phyloP scores from a whole-genome alignment of 2,797 vertebrate species.

The Meriones psammophilus region DNA sequence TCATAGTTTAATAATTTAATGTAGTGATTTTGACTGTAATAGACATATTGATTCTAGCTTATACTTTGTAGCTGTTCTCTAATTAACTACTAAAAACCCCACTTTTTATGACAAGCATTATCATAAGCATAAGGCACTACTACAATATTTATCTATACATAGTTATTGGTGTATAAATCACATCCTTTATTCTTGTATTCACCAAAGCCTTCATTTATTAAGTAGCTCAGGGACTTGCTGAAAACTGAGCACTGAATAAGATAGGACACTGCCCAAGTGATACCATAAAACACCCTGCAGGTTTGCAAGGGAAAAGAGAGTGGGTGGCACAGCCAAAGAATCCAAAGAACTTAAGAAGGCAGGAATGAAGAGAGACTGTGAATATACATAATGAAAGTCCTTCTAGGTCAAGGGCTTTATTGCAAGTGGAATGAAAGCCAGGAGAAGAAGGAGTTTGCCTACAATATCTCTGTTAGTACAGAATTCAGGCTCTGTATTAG shows the following conservation, averaged over 20 bases:
- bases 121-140: not conserved
- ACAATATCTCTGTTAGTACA: not conserved
- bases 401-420: not conserved
- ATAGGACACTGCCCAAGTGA: not conserved
- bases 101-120: constrained; percentile 6
- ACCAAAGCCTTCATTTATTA: not conserved
- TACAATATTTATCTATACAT: not conserved
- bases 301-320: not conserved
- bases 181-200: not conserved
- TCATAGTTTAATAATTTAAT: not conserved
- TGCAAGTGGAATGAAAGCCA: not conserved
- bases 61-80: not conserved
- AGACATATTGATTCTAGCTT: not conserved
- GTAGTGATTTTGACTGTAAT: not conserved
- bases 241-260: not conserved
- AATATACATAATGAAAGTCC: not conserved
- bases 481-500: not conserved
- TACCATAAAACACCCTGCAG: not conserved
- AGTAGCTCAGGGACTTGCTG: not conserved
- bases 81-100: not conserved
- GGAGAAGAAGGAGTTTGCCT: fast-evolving
- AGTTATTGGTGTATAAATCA: not conserved
- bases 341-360: not conserved
- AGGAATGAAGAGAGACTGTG: not conserved
- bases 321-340: not conserved